Conservation (phyloP, 1,140 invertebrate genomes). For the Papilio xuthus region DNA sequence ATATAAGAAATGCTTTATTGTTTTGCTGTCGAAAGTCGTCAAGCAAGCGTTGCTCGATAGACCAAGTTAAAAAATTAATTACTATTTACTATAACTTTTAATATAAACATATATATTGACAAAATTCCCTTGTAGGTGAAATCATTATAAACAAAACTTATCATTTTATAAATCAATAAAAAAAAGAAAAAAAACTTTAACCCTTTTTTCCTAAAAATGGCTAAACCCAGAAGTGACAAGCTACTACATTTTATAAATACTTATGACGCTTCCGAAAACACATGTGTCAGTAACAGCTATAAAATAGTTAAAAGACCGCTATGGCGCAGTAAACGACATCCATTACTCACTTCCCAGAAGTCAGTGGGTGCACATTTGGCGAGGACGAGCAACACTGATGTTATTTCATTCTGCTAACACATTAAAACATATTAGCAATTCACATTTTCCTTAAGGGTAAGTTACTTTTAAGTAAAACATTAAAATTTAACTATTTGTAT, state of each 20-base stretch:
- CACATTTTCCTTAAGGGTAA: not conserved
- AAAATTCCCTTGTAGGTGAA: no score
- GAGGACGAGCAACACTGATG: conserved; percentile 38
- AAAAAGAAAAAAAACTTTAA: not conserved
- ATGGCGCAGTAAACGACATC: not conserved
- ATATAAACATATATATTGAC: no score
- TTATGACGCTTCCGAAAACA: not conserved
- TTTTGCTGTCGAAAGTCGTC: not conserved
- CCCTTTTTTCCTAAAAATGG: not conserved
- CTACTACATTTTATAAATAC: not conserved
- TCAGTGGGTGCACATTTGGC: conserved; percentile 45
- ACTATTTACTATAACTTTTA: no score
- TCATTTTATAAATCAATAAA: no score
- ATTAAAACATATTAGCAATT: conserved; percentile 42
- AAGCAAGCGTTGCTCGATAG: not conserved
- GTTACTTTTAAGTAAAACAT: not conserved
- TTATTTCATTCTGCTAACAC: conserved; percentile 50
- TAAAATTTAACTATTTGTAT: not conserved
- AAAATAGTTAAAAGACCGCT: not conserved
- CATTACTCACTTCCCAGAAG: conserved; percentile 15
- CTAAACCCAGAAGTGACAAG: not conserved
- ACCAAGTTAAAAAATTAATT: not conserved
- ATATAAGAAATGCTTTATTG: not conserved
- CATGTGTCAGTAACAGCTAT: not conserved
- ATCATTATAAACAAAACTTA: no score